Evolutionary conservation across 2,797 vertebrate genomes (phyloP), one percentile per base, ranked within the genome.

Genomic region (Borostomias antarcticus): DNA sequence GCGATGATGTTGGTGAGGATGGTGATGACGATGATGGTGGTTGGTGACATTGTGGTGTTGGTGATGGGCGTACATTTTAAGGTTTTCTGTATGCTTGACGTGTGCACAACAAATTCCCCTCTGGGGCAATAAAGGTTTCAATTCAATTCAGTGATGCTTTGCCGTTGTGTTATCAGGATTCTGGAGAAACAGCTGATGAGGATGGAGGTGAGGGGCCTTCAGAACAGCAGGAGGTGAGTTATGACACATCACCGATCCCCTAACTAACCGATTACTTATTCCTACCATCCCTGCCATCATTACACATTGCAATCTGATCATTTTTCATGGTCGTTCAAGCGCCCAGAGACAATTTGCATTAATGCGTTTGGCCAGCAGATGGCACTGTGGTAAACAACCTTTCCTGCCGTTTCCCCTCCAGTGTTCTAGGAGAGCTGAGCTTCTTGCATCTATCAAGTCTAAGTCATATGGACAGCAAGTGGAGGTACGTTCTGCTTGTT

Each of bases 371-470:
- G 57, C 50, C 37, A 64, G 28, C 35, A 0, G 1, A 4, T 35
- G 60, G 25, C 60, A 23, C 51, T 50, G 40, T 59, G 11, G 7
- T 26, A 19, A 72, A 50, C 28, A 32, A 8, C 17, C 19, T 6
- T 28, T 26, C 23, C 40, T 7, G 4, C 51, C 6, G 74, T 63
- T 47, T 0, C 63, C 52, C 70, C 8, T 79, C 62, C 82, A 99
- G 96, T 84, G 89, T 62, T 93, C 93, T 73, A 87, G 69, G 59
- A 89, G 97, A 89, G 96, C 95, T 7, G 80, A 21, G 59, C 86
- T 88, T 11, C 82, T 98, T 51, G 93, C 95, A 0, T 89, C 89
- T 75, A 96, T 99, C 89, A 98, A 98, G 61, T 93, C 93, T 0
- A 95, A 74, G 60, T 95, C 95, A 0, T 99, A 94, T 28, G 89